These are phyloP conservation scores for Myotis yumanensis DNA, from an alignment of 2,113 vertebrate genomes.

Conservation along the genomic window DNA sequence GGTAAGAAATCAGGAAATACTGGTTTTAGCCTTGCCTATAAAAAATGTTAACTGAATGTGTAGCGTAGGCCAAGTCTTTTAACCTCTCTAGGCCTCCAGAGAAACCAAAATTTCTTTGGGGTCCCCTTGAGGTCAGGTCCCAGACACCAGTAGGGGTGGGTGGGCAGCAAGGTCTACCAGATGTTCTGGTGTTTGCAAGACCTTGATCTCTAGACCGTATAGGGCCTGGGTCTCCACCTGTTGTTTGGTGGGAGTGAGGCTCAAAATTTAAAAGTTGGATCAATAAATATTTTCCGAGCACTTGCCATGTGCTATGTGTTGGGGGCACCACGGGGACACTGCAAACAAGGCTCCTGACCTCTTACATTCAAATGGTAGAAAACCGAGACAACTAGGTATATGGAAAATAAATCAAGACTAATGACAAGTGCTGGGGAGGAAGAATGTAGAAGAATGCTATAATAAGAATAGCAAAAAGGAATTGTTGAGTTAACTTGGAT, in stretches of 20 bases:
- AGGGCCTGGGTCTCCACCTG: not conserved
- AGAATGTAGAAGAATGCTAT: not conserved
- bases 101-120: constrained; percentile 22
- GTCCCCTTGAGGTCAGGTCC: not conserved
- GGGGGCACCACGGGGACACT: not conserved
- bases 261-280: not conserved
- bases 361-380: not conserved
- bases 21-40: not conserved
- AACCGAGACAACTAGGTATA: not conserved
- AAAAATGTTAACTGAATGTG: not conserved
- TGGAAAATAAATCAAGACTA: not conserved
- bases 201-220: not conserved
- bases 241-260: not conserved
- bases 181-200: not conserved
- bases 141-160: not conserved
- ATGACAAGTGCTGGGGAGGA: not conserved
- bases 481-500: not conserved
- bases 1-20: constrained; percentile 22
- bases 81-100: not conserved
- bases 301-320: not conserved
- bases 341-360: not conserved
- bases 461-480: not conserved
- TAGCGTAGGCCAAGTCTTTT: not conserved
- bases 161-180: not conserved
- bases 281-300: constrained; percentile 31